Conservation (phyloP, 2,113 vertebrate genomes). For the Oreocharis arfaki region DNA sequence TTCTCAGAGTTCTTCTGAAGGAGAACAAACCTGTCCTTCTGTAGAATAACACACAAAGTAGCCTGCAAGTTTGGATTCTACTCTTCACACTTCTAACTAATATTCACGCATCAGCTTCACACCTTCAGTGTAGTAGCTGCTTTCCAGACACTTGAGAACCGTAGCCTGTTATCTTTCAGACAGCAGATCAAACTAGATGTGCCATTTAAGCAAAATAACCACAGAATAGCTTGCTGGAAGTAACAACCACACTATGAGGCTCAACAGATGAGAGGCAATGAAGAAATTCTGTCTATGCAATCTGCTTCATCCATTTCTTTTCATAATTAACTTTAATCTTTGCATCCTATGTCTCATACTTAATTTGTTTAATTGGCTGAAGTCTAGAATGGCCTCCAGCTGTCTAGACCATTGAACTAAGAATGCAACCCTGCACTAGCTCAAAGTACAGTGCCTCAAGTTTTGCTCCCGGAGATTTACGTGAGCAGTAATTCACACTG, state of each 20-base stretch:
- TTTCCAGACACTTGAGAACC: not conserved
- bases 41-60: not conserved
- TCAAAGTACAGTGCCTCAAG: not conserved
- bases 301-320: slow-evolving; percentile 29
- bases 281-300: slow-evolving; percentile 39
- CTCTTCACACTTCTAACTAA: not conserved
- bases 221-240: slow-evolving; percentile 12
- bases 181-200: not conserved
- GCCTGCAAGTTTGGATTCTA: not conserved
- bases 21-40: not conserved
- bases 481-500: not conserved
- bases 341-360: slow-evolving; percentile 33
- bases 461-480: not conserved
- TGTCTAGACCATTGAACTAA: slow-evolving; percentile 49
- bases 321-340: slow-evolving; percentile 47
- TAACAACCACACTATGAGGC: not conserved
- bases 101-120: not conserved
- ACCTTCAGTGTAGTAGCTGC: not conserved
- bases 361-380: slow-evolving; percentile 51
- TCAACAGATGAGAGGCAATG: not conserved
- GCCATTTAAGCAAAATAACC: slow-evolving; percentile 16
- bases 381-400: slow-evolving; percentile 28
- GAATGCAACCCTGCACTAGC: not conserved
- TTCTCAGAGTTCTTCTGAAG: not conserved
- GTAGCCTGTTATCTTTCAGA: not conserved